Evolutionary conservation across 2,888 invertebrate genomes (phyloP), one percentile per base, ranked within the genome.

Genomic region (Drosophila lutescens): DNA sequence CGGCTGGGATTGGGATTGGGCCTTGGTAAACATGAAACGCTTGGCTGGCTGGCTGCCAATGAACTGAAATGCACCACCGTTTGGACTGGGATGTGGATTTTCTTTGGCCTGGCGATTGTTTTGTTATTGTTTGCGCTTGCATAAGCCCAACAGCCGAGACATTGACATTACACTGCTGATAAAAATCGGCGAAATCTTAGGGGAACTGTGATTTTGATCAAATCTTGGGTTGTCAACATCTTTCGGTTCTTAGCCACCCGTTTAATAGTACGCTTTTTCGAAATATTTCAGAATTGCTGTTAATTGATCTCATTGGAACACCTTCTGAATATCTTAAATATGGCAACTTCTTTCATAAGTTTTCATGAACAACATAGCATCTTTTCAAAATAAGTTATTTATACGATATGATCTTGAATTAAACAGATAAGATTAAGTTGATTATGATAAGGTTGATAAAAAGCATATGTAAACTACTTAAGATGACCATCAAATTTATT

Each of bases 91-190:
- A 58, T 57, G 62, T 51, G 58, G 59, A 41, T 71, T 69, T 73
- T 71, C 60, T 53, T 61, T 72, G 50, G 66, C 43, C 36, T 72
- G 51, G 41, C 44, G 36, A 60, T 66, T 55, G 49, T 61, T 36
- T 65, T 60, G 63, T 62, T 62, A 53, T 71, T 61, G 53, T 70
- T 74, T 61, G 56, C 43, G 44, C 55, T 63, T 63, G 44, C 65
- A 67, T 67, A 67, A 65, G 67, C 30, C 50, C 34, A 49, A 47
- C 36, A 60, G 77, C 60, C 80, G 65, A 85, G 81, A 77, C 74
- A 80, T 79, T 76, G 63, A 59, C 69, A 69, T 13, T 59, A 40
- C 47, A 57, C 58, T 57, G 38, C 7, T 38, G 20, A 43, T 54
- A 59, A 43, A 43, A 13, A 3, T 0, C 54, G 13, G 10, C 8